Percentiles rank a stretch among this genome's conserved stretches.
Conservation (phyloP, 2,888 invertebrate genomes). For the Cryptocephalus moraei region DNA sequence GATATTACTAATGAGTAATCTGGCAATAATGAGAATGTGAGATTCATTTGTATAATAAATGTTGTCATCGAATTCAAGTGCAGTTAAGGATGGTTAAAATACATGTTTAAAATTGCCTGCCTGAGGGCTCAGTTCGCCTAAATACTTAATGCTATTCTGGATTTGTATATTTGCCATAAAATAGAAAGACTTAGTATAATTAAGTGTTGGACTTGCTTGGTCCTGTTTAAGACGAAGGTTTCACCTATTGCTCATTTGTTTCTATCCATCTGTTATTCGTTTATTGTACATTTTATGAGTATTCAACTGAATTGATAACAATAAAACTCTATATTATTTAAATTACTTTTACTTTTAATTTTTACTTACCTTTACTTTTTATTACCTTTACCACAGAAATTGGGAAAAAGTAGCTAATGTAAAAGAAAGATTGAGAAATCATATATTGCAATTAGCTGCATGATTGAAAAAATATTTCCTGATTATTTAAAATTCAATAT, state of each 20-base stretch:
- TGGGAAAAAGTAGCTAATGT: too few relatives aligned
- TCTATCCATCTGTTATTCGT: slow-evolving; percentile 41
- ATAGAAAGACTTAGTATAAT: slow-evolving; percentile 25
- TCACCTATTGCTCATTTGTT: slow-evolving; percentile 41
- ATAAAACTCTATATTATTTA: slow-evolving; percentile 42
- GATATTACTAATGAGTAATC: slow-evolving; percentile 38
- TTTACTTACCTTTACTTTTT: too few relatives aligned
- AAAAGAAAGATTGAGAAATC: too few relatives aligned
- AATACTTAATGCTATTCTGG: slow-evolving; percentile 35
- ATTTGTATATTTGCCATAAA: slow-evolving; percentile 40
- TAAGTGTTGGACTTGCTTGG: slow-evolving; percentile 31
- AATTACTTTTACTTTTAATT: too few relatives aligned
- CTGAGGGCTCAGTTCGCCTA: slow-evolving; percentile 30
- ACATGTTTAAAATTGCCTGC: slow-evolving; percentile 27
- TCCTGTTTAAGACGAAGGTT: slow-evolving; percentile 37
- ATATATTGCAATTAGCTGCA: too few relatives aligned
- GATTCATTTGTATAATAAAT: slow-evolving; percentile 32
- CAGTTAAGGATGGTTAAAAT: slow-evolving; percentile 36
- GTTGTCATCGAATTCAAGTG: slow-evolving; percentile 38
- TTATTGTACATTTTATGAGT: slow-evolving; percentile 42
- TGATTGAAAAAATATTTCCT: too few relatives aligned
- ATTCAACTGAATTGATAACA: slow-evolving; percentile 39
- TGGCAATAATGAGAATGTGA: slow-evolving; percentile 37
- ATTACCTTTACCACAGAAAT: too few relatives aligned
- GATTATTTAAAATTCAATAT: too few relatives aligned